Evolutionary conservation across 2,797 vertebrate genomes (phyloP).

Genomic region (Poeciliopsis infans): DNA sequence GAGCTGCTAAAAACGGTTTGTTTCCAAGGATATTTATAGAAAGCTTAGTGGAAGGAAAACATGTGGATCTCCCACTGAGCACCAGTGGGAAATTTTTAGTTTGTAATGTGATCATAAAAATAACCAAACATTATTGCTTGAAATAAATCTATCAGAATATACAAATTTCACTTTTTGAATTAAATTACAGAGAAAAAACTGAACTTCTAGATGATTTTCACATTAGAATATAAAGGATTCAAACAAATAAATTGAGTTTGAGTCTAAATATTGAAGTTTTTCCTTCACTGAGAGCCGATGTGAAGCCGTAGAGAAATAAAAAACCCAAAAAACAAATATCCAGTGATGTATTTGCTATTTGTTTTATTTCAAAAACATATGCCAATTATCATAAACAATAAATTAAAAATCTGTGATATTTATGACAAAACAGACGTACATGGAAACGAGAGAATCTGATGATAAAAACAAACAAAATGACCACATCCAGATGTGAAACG

Average conservation of each 20-base stretch:
- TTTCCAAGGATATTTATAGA: neutral
- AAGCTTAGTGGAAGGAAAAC: neutral
- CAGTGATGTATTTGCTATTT: slow-evolving; percentile 42
- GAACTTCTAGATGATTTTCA: neutral
- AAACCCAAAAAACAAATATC: neutral
- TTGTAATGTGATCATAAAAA: neutral
- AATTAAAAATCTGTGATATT: slow-evolving; percentile 73
- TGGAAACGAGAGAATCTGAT: slow-evolving; percentile 48
- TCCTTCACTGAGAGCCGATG: neutral
- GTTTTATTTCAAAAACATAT: slow-evolving; percentile 78
- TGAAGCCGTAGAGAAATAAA: neutral
- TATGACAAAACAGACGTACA: slow-evolving; percentile 45
- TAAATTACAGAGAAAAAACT: neutral
- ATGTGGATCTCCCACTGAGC: neutral
- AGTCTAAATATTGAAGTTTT: neutral
- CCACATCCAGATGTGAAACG: slow-evolving; percentile 26
- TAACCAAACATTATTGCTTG: neutral
- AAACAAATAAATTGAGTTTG: neutral
- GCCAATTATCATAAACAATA: slow-evolving; percentile 74
- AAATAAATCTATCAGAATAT: neutral
- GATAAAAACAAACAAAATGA: slow-evolving; percentile 22
- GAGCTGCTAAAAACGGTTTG: neutral
- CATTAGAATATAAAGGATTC: neutral
- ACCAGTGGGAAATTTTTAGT: neutral
- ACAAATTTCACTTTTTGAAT: neutral